Conservation (phyloP, 2,888 invertebrate species). For the Hypercompe scribonia region DNA sequence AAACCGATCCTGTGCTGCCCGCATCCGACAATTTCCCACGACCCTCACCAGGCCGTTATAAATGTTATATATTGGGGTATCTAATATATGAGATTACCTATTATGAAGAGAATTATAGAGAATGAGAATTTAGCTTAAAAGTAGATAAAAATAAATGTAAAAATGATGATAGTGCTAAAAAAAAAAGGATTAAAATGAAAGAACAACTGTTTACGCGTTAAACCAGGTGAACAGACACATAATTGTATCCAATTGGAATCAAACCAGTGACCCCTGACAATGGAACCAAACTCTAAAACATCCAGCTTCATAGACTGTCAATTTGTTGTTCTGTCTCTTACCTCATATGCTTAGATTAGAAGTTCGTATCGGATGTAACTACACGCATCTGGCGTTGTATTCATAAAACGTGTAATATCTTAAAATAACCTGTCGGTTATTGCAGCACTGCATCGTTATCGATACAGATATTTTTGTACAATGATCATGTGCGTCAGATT, state of each 20-base stretch:
- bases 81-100: background rate
- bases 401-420: slow-evolving; percentile 11
- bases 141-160: no score
- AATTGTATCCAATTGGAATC: background rate
- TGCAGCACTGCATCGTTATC: slow-evolving; percentile 19
- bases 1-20: no score
- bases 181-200: no score
- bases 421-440: slow-evolving; percentile 15
- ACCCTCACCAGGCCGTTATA: no score
- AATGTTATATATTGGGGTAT: no score
- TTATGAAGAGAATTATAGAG: background rate
- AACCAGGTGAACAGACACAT: background rate
- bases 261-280: background rate
- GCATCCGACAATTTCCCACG: no score
- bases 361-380: slow-evolving; percentile 8
- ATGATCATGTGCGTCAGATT: slow-evolving; percentile 8
- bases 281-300: background rate
- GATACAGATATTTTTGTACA: slow-evolving; percentile 17
- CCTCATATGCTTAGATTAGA: slow-evolving; percentile 5
- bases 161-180: no score
- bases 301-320: background rate
- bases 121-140: no score
- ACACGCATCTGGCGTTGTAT: slow-evolving; percentile 10
- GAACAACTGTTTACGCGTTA: background rate
- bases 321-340: background rate